These are phyloP conservation scores for Harpagoxenus sublaevis DNA, from an alignment of 2,888 invertebrate species.

Conservation along the genomic window DNA sequence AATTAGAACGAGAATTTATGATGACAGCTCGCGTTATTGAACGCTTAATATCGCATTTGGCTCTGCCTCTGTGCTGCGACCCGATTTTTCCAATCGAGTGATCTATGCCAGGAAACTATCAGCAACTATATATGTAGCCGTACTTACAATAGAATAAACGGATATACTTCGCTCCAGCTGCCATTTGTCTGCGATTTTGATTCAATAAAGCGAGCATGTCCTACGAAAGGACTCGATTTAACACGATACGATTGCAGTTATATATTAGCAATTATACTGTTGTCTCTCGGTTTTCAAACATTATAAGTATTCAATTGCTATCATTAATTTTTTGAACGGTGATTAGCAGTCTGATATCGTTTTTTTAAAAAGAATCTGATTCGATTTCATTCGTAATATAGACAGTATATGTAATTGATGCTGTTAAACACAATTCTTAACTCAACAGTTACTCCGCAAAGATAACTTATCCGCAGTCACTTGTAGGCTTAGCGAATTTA, in stretches of 20 bases:
- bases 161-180: conserved; percentile 64
- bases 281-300: background rate
- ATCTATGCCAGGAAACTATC: conserved; percentile 72
- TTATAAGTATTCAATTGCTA: background rate
- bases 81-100: conserved; percentile 55
- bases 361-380: background rate
- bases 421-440: background rate
- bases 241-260: background rate
- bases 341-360: background rate
- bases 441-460: background rate
- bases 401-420: background rate
- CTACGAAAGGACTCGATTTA: conserved; percentile 46
- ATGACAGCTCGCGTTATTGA: conserved; percentile 29
- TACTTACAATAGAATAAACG: conserved; percentile 59
- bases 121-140: background rate
- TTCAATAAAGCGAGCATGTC: conserved; percentile 61
- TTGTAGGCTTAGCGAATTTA: background rate
- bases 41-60: conserved; percentile 41
- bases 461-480: background rate
- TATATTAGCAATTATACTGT: background rate
- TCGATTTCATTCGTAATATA: background rate
- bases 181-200: conserved; percentile 62
- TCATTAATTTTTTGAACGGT: background rate
- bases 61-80: conserved; percentile 14
- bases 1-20: conserved; percentile 54